These are phyloP conservation scores for Helicolenus hilgendorfi DNA, from an alignment of 2,797 vertebrate species.

Conservation along the genomic window DNA sequence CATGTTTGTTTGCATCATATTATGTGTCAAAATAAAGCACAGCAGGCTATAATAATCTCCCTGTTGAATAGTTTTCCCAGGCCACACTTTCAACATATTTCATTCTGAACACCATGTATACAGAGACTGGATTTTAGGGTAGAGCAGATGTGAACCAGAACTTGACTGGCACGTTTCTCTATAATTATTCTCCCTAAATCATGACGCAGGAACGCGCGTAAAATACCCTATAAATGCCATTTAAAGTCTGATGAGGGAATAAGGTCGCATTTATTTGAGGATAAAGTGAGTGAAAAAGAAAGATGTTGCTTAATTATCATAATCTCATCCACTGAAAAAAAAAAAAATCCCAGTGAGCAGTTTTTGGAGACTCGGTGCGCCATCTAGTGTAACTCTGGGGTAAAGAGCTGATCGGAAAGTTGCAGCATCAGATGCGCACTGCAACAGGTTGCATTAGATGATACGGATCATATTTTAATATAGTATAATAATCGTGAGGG, in stretches of 20 bases:
- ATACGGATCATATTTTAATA: background rate
- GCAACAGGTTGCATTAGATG: conserved; percentile 54
- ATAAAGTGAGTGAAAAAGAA: conserved; percentile 5
- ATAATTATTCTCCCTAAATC: conserved; percentile 64
- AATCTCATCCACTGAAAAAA: background rate
- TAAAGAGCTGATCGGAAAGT: background rate
- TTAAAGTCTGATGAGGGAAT: background rate
- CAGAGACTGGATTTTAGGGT: conserved; percentile 14
- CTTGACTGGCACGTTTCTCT: conserved; percentile 57
- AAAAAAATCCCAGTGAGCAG: background rate
- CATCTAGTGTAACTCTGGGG: conserved; percentile 58
- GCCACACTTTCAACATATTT: conserved; percentile 30
- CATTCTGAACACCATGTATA: background rate
- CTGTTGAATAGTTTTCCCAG: background rate
- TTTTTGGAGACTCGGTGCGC: conserved; percentile 38
- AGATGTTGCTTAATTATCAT: background rate
- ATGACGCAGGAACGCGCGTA: conserved; percentile 7
- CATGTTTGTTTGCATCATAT: background rate
- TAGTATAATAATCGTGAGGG: fast-evolving
- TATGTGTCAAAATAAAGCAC: conserved; percentile 5
- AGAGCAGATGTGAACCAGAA: conserved; percentile 25
- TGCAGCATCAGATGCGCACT: background rate
- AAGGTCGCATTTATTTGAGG: background rate
- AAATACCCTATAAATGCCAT: background rate
- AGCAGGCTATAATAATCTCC: conserved; percentile 3